Evolutionary conservation across 2,888 invertebrate genomes (phyloP).

Genomic region (Drosophila antonietae): DNA sequence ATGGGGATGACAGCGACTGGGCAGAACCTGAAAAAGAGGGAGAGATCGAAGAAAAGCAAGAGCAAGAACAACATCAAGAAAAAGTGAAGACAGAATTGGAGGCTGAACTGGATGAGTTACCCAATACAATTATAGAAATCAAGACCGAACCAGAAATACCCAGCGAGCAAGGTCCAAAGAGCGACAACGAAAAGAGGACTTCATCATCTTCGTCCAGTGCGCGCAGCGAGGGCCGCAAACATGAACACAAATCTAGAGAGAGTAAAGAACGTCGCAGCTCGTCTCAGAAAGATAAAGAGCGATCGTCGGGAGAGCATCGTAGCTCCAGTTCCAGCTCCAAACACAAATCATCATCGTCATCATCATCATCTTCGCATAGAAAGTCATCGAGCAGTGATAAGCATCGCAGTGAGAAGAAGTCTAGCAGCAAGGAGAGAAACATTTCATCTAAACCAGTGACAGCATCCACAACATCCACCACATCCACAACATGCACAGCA

Average conservation of each 20-base stretch:
- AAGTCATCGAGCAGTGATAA: slow-evolving; percentile 62
- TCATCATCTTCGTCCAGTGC: slow-evolving; percentile 4
- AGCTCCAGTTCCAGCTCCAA: slow-evolving; percentile 62
- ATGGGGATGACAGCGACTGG: slow-evolving; percentile 39
- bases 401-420: slow-evolving; percentile 49
- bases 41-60: not conserved
- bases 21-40: slow-evolving; percentile 16
- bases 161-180: slow-evolving; percentile 34
- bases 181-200: slow-evolving; percentile 23
- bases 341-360: slow-evolving; percentile 53
- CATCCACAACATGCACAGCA: not conserved
- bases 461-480: not conserved
- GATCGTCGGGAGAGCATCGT: slow-evolving; percentile 28
- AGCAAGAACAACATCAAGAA: not conserved
- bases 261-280: slow-evolving; percentile 28
- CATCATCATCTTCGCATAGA: slow-evolving; percentile 51
- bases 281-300: slow-evolving; percentile 41
- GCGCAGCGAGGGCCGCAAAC: slow-evolving; percentile 41
- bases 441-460: slow-evolving; percentile 45
- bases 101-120: slow-evolving; percentile 6
- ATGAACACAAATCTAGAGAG: slow-evolving; percentile 51
- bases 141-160: slow-evolving; percentile 5
- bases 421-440: slow-evolving; percentile 37
- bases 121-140: not conserved
- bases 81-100: slow-evolving; percentile 14